These are phyloP conservation scores for Zoanthus solanderi DNA, from an alignment of 92 coral and sea anemone species.

Conservation along the genomic window DNA sequence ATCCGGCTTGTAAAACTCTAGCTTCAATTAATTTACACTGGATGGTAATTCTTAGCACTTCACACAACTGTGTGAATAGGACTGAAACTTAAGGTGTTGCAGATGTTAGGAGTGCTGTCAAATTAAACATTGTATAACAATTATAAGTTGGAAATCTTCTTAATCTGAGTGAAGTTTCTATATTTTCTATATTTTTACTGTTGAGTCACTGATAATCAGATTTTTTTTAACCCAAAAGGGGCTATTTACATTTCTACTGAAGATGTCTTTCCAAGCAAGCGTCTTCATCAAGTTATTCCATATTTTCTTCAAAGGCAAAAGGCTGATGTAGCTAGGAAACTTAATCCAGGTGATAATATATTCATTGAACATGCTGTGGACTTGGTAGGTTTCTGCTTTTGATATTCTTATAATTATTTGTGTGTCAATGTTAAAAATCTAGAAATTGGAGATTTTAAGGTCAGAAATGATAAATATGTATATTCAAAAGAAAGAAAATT, in stretches of 20 bases:
- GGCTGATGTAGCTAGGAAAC: conserved; percentile 38
- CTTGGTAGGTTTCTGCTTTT: conserved; percentile 60
- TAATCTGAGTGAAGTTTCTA: not conserved
- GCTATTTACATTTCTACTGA: conserved; percentile 95
- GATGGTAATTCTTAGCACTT: no score
- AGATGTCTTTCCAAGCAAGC: conserved; percentile 95
- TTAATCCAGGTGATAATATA: conserved; percentile 76
- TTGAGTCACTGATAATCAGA: not conserved
- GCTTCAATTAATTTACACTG: no score
- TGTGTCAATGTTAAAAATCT: no score
- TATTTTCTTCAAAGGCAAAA: conserved; percentile 66
- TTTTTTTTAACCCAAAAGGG: conserved; percentile 48
- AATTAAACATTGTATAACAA: no score
- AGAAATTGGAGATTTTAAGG: no score
- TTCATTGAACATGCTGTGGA: conserved; percentile 91
- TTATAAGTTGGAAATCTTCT: not conserved
- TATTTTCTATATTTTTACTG: not conserved
- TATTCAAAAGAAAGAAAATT: no score
- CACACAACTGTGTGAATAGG: no score
- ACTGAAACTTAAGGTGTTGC: no score
- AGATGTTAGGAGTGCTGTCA: not conserved
- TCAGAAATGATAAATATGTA: no score
- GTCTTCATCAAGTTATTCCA: conserved; percentile 92
- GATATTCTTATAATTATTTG: no score
- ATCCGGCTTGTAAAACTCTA: no score